A percentile compares a stretch with the other conserved stretches of the same genome.
These are phyloP conservation scores for Patiria miniata DNA, from an alignment of 35 echinoderm and acorn worm genomes.

Conservation along the genomic window DNA sequence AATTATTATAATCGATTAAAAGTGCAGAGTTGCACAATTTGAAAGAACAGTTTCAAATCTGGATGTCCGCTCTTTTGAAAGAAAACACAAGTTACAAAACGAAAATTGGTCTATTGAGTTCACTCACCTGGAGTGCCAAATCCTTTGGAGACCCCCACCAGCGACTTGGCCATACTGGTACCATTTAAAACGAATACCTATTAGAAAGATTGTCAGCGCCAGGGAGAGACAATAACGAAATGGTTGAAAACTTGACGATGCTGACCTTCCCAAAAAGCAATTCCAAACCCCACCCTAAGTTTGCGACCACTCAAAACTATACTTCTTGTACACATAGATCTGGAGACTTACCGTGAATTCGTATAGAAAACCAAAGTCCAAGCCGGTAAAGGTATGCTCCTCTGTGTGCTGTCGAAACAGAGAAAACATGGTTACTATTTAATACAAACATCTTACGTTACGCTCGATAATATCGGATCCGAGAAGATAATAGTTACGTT, in stretches of 20 bases:
- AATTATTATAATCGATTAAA: no score
- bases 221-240: background rate
- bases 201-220: background rate
- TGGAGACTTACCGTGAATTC: conserved; percentile 22
- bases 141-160: background rate
- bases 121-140: background rate
- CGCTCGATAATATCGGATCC: no score
- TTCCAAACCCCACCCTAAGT: no score
- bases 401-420: background rate
- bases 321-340: no score
- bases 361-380: conserved; percentile 10
- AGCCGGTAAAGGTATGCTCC: background rate
- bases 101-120: no score
- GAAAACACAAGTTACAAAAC: no score
- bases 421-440: no score
- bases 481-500: background rate
- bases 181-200: background rate
- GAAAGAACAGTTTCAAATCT: no score
- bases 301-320: no score
- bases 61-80: no score
- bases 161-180: background rate
- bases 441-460: no score
- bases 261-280: background rate
- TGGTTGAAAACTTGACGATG: background rate
- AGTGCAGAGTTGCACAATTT: no score